Conservation (phyloP, 2,888 invertebrate genomes). For the Amiota minor region DNA sequence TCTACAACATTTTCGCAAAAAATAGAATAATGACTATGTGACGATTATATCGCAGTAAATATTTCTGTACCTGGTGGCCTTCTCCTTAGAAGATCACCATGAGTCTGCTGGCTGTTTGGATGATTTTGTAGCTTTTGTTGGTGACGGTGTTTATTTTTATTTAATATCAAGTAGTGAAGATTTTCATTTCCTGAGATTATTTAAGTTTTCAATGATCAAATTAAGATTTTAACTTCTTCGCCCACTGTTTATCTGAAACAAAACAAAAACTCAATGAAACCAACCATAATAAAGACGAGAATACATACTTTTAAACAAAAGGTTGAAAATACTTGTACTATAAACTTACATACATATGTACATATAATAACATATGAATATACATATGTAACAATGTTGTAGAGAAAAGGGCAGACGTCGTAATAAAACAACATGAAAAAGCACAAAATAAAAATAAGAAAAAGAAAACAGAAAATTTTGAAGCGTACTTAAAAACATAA, state of each 20-base stretch:
- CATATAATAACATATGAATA: not conserved
- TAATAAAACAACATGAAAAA: conserved; percentile 15
- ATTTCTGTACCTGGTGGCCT: too few relatives aligned
- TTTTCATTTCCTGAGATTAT: not conserved
- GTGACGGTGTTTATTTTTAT: too few relatives aligned
- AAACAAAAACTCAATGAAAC: not conserved
- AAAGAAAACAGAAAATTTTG: conserved; percentile 39
- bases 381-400: not conserved
- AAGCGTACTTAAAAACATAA: conserved; percentile 9
- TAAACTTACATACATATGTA: not conserved
- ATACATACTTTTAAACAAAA: too few relatives aligned
- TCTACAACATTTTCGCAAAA: too few relatives aligned
- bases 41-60: too few relatives aligned
- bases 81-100: too few relatives aligned
- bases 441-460: conserved; percentile 38
- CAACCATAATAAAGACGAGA: conserved; percentile 19
- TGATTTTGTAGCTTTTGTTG: too few relatives aligned
- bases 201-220: not conserved
- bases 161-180: too few relatives aligned
- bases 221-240: too few relatives aligned
- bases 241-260: too few relatives aligned
- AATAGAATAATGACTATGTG: too few relatives aligned
- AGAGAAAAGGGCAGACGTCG: conserved; percentile 34
- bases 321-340: not conserved
- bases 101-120: too few relatives aligned